phyloP scores from a whole-genome alignment of 2,888 invertebrate genomes.

The Nephrotoma appendiculata region DNA sequence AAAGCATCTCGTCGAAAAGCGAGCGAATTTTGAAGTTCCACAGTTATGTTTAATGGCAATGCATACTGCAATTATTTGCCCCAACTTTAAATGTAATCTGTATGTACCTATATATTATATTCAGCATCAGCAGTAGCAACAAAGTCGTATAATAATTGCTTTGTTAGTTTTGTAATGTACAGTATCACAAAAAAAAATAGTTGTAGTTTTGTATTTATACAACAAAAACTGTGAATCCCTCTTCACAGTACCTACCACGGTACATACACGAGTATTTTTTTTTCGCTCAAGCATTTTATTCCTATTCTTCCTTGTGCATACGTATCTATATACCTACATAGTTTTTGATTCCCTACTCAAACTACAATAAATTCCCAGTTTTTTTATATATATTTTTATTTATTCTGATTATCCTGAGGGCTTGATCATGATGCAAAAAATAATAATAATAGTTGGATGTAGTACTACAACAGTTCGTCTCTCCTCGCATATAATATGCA shows the following conservation, averaged over 20 bases:
- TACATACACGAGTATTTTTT: not conserved
- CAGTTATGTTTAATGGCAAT: not conserved
- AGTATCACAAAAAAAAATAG: not conserved
- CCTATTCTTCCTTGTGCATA: not conserved
- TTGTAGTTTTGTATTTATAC: not conserved
- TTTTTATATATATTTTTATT: not conserved
- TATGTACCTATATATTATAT: not conserved
- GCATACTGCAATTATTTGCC: not conserved
- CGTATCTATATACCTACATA: not conserved
- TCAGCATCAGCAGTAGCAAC: not conserved
- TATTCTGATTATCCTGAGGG: constrained; percentile 3
- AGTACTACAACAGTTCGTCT: not conserved
- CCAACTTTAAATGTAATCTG: not conserved
- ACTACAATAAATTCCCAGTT: not conserved
- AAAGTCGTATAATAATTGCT: not conserved
- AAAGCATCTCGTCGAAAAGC: not conserved
- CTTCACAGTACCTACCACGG: not conserved
- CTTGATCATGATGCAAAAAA: constrained; percentile 2
- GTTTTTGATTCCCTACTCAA: not conserved
- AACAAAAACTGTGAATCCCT: not conserved
- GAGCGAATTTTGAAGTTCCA: not conserved
- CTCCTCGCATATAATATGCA: not conserved
- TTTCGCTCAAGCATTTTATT: not conserved
- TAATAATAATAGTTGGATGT: not conserved
- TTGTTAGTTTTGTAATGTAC: not conserved